Conservation (phyloP, 2,797 vertebrate species). For the Channa striata region DNA sequence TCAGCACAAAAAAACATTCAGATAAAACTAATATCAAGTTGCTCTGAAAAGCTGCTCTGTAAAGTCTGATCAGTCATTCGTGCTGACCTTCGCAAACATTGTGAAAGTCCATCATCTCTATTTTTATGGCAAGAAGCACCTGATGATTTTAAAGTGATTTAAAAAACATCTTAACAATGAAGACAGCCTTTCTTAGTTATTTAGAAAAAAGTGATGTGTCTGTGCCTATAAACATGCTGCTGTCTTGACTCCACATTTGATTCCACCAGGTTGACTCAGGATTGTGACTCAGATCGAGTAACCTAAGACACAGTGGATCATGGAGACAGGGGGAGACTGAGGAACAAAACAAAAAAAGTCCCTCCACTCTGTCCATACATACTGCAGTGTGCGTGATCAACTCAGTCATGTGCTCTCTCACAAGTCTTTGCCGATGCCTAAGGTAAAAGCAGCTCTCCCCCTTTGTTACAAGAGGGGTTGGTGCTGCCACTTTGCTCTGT, state of each 20-base stretch:
- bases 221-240: slow-evolving; percentile 82
- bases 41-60: slow-evolving; percentile 31
- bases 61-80: slow-evolving; percentile 39
- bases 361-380: slow-evolving; percentile 79
- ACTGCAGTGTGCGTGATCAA: slow-evolving; percentile 78
- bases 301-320: slow-evolving; percentile 82
- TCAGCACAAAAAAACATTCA: slow-evolving; percentile 11
- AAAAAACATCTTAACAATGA: slow-evolving; percentile 11
- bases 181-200: slow-evolving; percentile 58
- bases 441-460: slow-evolving; percentile 86
- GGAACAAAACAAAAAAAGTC: slow-evolving; percentile 81
- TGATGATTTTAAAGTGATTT: slow-evolving; percentile 27
- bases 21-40: slow-evolving; percentile 28
- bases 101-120: slow-evolving; percentile 31
- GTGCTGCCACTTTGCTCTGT: slow-evolving; percentile 79
- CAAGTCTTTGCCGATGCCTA: slow-evolving; percentile 84
- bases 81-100: slow-evolving; percentile 22
- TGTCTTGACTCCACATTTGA: slow-evolving; percentile 88
- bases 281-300: slow-evolving; percentile 84
- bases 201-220: slow-evolving; percentile 74
- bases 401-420: slow-evolving; percentile 79
- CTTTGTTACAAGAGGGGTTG: slow-evolving; percentile 69
- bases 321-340: slow-evolving; percentile 75
- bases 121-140: slow-evolving; percentile 27
- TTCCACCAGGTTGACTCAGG: slow-evolving; percentile 88